Base-by-base conservation (phyloP, 2,888 invertebrate genomes). In the Horisme vitalbata region DNA sequence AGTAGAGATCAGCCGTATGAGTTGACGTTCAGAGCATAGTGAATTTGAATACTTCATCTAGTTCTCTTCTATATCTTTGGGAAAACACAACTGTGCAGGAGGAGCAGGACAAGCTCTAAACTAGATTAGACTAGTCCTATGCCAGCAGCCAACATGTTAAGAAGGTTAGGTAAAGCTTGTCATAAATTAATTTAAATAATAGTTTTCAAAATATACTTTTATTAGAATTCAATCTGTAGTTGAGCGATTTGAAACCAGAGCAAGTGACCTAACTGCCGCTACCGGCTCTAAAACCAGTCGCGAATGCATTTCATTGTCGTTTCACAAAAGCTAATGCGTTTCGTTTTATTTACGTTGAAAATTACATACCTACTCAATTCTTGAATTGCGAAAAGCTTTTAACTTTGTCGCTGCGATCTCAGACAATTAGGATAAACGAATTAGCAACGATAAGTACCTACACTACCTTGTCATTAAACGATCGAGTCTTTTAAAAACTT, bases 381-480 rank as follows among this genome's bases (percentile, higher is more conserved):
- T 9, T 24, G 30, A 58, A 69, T 63, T 63, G 55, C 61, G 43
- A 61, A 71, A 68, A 65, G 62, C 68, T 68, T 71, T 70, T 66
- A 71, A 45, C 44, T 56, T 30, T 18, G 23, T 37, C 45, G 51
- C 52, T 53, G 47, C 39, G 53, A 55, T 59, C 47, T 56, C 48
- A 48, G 49, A 48, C 38, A 55, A 55, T 59, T 58, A 53, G n/a
- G n/a, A n/a, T 58, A 61, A 62, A 59, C 43, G 53, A 59, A 59
- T 61, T 52, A 52, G 57, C 48, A 52, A 52, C 44, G 53, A 56
- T 54, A 9, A 1, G 9, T n/a, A 24, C 9, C 9, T 24, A 38
- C 28, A 57, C 55, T 56, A 57, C 59, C 55, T 46, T 54, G 58
- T 46, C 51, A 48, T 55, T 63, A n/a, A n/a, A n/a, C n/a, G n/a